Evolutionary conservation across 2,888 invertebrate species (phyloP).

Genomic region (Monopis laevigella): DNA sequence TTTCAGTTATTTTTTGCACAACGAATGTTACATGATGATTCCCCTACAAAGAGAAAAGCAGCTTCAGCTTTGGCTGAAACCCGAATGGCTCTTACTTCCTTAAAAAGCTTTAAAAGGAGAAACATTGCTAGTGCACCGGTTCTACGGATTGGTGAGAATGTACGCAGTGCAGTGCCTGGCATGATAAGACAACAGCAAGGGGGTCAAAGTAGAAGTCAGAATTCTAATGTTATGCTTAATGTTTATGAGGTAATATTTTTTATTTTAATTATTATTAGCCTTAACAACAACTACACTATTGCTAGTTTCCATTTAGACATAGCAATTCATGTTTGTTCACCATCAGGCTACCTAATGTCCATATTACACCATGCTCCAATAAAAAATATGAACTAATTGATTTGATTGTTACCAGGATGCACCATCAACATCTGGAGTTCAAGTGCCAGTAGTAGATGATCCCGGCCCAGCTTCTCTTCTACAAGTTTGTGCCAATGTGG

Average conservation of each 20-base stretch:
- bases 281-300: too few species aligned
- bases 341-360: too few species aligned
- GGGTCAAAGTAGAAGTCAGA: constrained; percentile 40
- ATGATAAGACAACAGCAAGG: constrained; percentile 56
- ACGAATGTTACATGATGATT: constrained; percentile 72
- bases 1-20: constrained; percentile 77
- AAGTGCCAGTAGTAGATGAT: constrained; percentile 38
- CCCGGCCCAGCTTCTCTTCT: constrained; percentile 53
- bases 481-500: constrained; percentile 48
- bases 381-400: too few species aligned
- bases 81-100: constrained; percentile 78
- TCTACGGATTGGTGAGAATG: constrained; percentile 63
- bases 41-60: constrained; percentile 64
- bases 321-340: too few species aligned
- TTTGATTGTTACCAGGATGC: constrained; percentile 42
- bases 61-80: constrained; percentile 73
- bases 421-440: constrained; percentile 48
- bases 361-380: too few species aligned
- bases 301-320: too few species aligned
- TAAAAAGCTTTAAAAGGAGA: constrained; percentile 73
- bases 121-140: constrained; percentile 57
- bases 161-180: constrained; percentile 61
- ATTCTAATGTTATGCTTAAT: constrained; percentile 61
- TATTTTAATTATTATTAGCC: too few species aligned
- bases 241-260: constrained; percentile 60